A percentile compares a stretch with the other conserved stretches of the same genome.
phyloP scores from a whole-genome alignment of 2,888 invertebrate genomes.

The Nycteola revayana region DNA sequence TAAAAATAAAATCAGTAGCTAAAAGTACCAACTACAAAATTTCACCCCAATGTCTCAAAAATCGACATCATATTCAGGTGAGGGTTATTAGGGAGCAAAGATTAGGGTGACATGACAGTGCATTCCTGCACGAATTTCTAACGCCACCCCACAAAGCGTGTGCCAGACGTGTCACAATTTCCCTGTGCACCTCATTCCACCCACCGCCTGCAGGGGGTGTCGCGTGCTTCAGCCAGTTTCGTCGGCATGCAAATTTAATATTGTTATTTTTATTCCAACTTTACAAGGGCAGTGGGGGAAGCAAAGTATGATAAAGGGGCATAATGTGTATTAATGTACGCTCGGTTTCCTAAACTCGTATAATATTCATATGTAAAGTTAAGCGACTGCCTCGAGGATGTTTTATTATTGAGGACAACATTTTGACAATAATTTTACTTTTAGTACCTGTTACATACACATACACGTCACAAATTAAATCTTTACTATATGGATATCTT shows the following conservation, averaged over 20 bases:
- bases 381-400: constrained; percentile 23
- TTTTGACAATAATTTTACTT: too few relatives aligned
- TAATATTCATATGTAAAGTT: constrained; percentile 23
- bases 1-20: too few relatives aligned
- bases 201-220: constrained; percentile 26
- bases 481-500: too few relatives aligned
- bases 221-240: constrained; percentile 53
- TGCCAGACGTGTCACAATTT: constrained; percentile 48
- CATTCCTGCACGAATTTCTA: constrained; percentile 67
- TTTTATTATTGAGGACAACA: constrained; percentile 21
- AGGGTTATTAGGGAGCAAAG: constrained; percentile 39
- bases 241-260: constrained; percentile 75
- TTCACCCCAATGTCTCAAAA: constrained; percentile 9
- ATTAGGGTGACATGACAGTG: constrained; percentile 55
- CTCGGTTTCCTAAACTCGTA: constrained; percentile 33
- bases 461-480: too few relatives aligned
- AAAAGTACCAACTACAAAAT: too few relatives aligned
- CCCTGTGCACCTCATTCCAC: constrained; percentile 30
- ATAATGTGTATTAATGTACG: constrained; percentile 35
- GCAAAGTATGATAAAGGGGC: constrained; percentile 57
- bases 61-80: constrained; percentile 34
- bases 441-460: too few relatives aligned
- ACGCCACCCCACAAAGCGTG: constrained; percentile 42
- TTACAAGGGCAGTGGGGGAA: constrained; percentile 75
- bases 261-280: constrained; percentile 71